A percentile compares a stretch with the other conserved stretches of the same genome.
These are phyloP conservation scores for Ptychodera flava DNA, from an alignment of 35 echinoderm and acorn worm genomes.

Conservation along the genomic window DNA sequence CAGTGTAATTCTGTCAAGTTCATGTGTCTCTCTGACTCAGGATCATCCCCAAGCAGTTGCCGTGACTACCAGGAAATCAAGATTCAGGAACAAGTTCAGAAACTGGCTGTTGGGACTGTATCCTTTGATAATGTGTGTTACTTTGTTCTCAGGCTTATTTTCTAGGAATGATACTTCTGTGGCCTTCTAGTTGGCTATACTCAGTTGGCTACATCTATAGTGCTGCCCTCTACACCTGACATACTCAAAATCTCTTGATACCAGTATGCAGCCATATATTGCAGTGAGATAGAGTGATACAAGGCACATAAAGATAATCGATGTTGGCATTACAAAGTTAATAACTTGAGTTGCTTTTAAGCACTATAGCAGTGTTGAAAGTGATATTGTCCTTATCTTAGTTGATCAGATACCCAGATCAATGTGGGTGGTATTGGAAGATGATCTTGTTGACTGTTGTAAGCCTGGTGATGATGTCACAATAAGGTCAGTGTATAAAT, in stretches of 20 bases:
- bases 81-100: conserved; percentile 95
- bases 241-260: no score
- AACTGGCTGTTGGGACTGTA: conserved; percentile 83
- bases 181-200: no score
- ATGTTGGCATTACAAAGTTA: no score
- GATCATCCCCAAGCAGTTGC: conserved; percentile 53
- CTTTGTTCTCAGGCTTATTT: not conserved
- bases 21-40: conserved; percentile 37
- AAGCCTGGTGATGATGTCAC: conserved; percentile 95
- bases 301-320: no score
- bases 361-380: not conserved
- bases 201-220: no score
- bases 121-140: conserved; percentile 18
- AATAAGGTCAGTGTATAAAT: conserved; percentile 70
- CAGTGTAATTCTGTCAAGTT: conserved; percentile 78
- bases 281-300: no score
- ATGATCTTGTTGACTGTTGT: conserved; percentile 84
- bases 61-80: conserved; percentile 96
- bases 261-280: no score
- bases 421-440: conserved; percentile 93
- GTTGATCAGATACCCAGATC: conserved; percentile 73
- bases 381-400: not conserved
- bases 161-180: not conserved
- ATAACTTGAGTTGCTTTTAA: no score
- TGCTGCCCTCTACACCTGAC: no score